Evolutionary conservation across 2,797 vertebrate genomes (phyloP).

Genomic region (Atherinosoma microstoma): DNA sequence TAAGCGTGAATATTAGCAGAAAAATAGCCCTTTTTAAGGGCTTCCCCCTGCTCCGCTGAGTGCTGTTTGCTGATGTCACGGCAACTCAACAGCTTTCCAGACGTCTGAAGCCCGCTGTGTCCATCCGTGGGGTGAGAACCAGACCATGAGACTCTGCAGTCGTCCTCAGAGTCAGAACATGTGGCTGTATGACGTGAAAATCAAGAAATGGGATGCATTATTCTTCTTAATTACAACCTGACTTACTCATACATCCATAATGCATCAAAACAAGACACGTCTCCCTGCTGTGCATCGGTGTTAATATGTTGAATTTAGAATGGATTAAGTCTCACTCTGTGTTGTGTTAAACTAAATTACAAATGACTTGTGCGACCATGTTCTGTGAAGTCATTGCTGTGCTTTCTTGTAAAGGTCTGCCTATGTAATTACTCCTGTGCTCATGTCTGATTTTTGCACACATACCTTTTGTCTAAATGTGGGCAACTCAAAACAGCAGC

Average conservation of each 20-base stretch:
- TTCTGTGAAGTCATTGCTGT: constrained; percentile 74
- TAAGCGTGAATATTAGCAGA: constrained; percentile 82
- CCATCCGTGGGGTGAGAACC: constrained; percentile 55
- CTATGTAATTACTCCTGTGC: constrained; percentile 72
- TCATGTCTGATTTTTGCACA: constrained; percentile 68
- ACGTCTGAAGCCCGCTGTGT: constrained; percentile 56
- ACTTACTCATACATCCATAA: constrained; percentile 62
- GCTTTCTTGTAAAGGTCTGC: constrained; percentile 73
- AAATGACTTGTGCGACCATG: constrained; percentile 67
- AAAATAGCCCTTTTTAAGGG: constrained; percentile 57
- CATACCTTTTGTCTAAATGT: constrained; percentile 65
- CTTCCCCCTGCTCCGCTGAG: constrained; percentile 64
- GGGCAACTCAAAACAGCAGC: constrained; percentile 53
- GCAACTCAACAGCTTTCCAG: constrained; percentile 73
- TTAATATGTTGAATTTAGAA: constrained; percentile 65
- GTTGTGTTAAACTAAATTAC: constrained; percentile 69
- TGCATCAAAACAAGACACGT: constrained; percentile 43
- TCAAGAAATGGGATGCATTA: constrained; percentile 42
- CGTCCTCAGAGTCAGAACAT: constrained; percentile 52
- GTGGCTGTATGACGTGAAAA: constrained; percentile 53
- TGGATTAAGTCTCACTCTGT: constrained; percentile 62
- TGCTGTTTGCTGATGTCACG: constrained; percentile 69
- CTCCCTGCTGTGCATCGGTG: constrained; percentile 42
- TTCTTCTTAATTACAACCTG: constrained; percentile 42
- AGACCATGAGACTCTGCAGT: constrained; percentile 47